phyloP scores from a whole-genome alignment of 2,113 vertebrate species.

The Ceratotherium simum region DNA sequence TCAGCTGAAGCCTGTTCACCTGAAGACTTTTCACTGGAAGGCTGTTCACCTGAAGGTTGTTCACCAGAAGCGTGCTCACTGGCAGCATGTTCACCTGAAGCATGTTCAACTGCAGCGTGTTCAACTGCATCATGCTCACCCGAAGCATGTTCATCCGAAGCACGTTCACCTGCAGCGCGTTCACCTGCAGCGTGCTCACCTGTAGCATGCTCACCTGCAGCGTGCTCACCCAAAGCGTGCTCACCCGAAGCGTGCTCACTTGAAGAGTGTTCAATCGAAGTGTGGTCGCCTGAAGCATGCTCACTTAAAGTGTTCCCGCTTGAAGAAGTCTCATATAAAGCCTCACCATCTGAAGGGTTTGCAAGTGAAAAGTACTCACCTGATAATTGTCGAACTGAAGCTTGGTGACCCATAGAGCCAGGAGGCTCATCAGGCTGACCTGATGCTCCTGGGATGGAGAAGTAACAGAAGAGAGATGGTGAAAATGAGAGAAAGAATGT shows the following conservation, averaged over 20 bases:
- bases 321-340: slow-evolving; percentile 35
- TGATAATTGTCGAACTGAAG: slow-evolving; percentile 34
- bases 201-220: not conserved
- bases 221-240: not conserved
- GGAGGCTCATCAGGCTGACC: slow-evolving; percentile 8
- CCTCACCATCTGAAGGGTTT: slow-evolving; percentile 19
- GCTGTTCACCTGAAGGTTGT: not conserved
- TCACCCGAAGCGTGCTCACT: not conserved
- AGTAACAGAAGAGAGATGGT: not conserved
- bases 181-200: not conserved
- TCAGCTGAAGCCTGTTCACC: not conserved
- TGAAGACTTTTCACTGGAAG: not conserved
- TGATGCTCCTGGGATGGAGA: slow-evolving; percentile 48
- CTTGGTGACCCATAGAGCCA: not conserved
- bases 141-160: not conserved
- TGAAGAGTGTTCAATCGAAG: not conserved
- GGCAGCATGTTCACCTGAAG: not conserved
- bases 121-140: not conserved
- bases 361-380: not conserved
- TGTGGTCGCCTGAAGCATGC: not conserved
- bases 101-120: not conserved
- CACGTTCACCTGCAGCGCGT: fast-evolving
- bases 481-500: not conserved
- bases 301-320: not conserved
- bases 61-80: not conserved